Conservation (phyloP, 2,797 vertebrate genomes). For the Sebastes baramenuke region DNA sequence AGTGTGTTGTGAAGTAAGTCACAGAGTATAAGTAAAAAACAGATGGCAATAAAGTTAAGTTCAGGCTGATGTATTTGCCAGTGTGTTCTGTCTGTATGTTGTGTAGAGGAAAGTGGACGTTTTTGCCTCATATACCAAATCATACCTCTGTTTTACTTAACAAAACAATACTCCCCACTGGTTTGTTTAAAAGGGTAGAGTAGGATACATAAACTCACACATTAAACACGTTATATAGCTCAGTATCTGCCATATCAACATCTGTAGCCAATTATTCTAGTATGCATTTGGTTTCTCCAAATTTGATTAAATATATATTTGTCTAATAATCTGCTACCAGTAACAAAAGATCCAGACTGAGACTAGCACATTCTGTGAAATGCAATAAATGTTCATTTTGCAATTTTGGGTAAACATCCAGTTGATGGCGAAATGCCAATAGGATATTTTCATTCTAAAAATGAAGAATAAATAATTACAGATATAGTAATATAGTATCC, state of each 20-base stretch:
- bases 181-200: not conserved
- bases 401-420: not conserved
- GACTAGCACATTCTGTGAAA: not conserved
- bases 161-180: not conserved
- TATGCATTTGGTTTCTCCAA: not conserved
- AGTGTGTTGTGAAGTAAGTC: constrained; percentile 38
- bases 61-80: constrained; percentile 27
- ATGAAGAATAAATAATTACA: not conserved
- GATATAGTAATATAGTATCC: not conserved
- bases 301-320: not conserved
- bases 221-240: not conserved
- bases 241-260: not conserved
- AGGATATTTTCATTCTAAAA: constrained; percentile 2
- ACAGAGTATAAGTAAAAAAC: constrained; percentile 7
- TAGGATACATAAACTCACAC: not conserved
- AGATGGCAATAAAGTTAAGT: constrained; percentile 39
- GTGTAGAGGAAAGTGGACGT: not conserved
- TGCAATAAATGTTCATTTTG: not conserved
- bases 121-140: not conserved
- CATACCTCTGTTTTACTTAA: not conserved
- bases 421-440: not conserved
- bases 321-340: not conserved
- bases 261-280: not conserved
- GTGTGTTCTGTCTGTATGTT: not conserved
- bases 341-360: not conserved